A percentile compares a stretch with the other conserved stretches of the same genome.
These are phyloP conservation scores for Seladonia tumulorum DNA, from an alignment of 2,888 invertebrate species.

Conservation along the genomic window DNA sequence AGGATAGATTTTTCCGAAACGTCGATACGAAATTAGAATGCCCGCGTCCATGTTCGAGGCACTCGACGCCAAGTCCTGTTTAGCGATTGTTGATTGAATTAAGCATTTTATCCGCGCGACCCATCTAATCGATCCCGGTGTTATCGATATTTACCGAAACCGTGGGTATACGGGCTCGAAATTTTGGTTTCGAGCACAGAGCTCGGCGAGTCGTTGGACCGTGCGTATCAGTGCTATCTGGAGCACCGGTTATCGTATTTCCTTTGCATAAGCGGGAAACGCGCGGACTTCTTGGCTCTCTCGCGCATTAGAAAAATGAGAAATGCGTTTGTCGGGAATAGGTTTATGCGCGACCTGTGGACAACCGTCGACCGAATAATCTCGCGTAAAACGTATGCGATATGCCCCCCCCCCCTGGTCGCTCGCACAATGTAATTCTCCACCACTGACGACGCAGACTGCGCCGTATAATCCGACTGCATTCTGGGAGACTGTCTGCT, in stretches of 20 bases:
- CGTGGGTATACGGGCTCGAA: too few relatives aligned
- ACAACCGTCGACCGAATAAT: background rate
- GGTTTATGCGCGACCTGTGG: background rate
- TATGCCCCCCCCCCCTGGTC: constrained; percentile 17
- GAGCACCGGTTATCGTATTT: constrained; percentile 33
- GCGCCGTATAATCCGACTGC: constrained; percentile 34
- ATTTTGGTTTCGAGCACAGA: background rate
- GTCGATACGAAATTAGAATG: background rate
- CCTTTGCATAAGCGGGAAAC: constrained; percentile 12
- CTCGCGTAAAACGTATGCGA: constrained; percentile 14
- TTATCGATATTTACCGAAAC: background rate
- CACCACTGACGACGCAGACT: constrained; percentile 31
- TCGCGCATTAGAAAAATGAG: background rate
- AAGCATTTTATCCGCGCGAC: background rate
- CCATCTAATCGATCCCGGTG: background rate
- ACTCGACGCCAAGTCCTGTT: background rate
- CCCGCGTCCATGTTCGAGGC: background rate
- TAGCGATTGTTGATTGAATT: background rate
- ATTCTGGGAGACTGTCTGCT: constrained; percentile 14
- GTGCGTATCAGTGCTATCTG: constrained; percentile 2
- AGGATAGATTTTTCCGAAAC: background rate
- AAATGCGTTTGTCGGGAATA: constrained; percentile 18
- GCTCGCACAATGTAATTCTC: constrained; percentile 56
- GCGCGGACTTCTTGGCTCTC: background rate
- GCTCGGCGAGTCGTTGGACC: background rate